A percentile compares a stretch with the other conserved stretches of the same genome.
Evolutionary conservation across 2,113 vertebrate species (phyloP).

Genomic region (Cephalopholis sonnerati): DNA sequence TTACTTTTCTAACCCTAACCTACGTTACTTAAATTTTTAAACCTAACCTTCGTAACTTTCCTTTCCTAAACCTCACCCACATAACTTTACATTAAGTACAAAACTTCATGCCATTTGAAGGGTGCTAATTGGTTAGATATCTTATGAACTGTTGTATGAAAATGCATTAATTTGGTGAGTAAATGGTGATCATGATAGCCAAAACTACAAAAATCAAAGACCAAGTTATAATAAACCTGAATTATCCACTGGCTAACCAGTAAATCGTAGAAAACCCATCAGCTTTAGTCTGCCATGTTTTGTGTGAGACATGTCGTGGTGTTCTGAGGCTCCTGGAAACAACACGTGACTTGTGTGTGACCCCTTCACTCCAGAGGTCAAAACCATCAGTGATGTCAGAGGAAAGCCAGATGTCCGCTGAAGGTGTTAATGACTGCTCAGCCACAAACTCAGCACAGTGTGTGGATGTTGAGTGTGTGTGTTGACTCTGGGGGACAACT

Average conservation of each 20-base stretch:
- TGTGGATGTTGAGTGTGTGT: slow-evolving; percentile 22
- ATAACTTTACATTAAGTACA: no score
- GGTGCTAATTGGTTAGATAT: no score
- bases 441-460: slow-evolving; percentile 46
- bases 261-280: background rate
- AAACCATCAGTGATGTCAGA: slow-evolving; percentile 76
- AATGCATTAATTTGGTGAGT: no score
- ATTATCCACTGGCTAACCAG: background rate
- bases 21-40: no score
- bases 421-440: slow-evolving; percentile 74
- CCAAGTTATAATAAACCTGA: background rate
- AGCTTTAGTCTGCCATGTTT: background rate
- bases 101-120: no score
- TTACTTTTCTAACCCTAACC: no score
- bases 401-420: slow-evolving; percentile 67
- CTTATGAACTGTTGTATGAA: no score
- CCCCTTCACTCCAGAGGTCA: slow-evolving; percentile 64
- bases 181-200: background rate
- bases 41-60: no score
- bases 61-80: no score
- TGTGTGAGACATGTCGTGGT: slow-evolving; percentile 12
- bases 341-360: slow-evolving; percentile 38
- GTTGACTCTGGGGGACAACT: slow-evolving; percentile 20
- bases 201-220: background rate
- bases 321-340: slow-evolving; percentile 33